Conservation (phyloP, 2,888 invertebrate genomes). For the Macaria notata region DNA sequence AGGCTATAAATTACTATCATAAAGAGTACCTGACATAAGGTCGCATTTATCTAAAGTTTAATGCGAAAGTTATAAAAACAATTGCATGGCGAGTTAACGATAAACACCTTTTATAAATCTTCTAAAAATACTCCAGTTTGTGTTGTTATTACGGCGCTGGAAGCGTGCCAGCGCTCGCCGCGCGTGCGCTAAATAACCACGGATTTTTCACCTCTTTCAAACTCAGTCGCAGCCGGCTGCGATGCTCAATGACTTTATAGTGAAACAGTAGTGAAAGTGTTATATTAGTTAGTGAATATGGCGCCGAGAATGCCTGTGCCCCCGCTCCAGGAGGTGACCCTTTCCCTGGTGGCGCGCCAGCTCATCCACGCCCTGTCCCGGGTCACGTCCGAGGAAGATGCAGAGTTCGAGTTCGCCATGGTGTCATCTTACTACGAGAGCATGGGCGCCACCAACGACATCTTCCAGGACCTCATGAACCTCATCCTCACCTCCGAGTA, state of each 20-base stretch:
- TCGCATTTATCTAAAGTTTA: slow-evolving; percentile 19
- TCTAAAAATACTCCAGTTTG: slow-evolving; percentile 76
- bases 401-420: slow-evolving; percentile 81
- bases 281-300: slow-evolving; percentile 69
- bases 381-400: slow-evolving; percentile 83
- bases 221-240: slow-evolving; percentile 54
- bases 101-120: slow-evolving; percentile 75
- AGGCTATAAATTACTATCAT: no score
- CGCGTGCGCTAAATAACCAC: slow-evolving; percentile 72
- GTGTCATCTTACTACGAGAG: slow-evolving; percentile 83
- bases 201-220: slow-evolving; percentile 69
- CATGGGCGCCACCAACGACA: slow-evolving; percentile 85
- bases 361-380: slow-evolving; percentile 84
- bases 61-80: slow-evolving; percentile 48
- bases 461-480: slow-evolving; percentile 86
- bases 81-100: slow-evolving; percentile 51
- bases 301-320: slow-evolving; percentile 85
- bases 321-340: slow-evolving; percentile 81
- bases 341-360: slow-evolving; percentile 83
- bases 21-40: no score
- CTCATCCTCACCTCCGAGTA: slow-evolving; percentile 85
- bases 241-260: slow-evolving; percentile 61
- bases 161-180: slow-evolving; percentile 57
- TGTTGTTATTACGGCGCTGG: slow-evolving; percentile 75
- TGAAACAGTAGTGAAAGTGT: slow-evolving; percentile 51